Conservation (phyloP, 1,140 invertebrate genomes). For the Musca domestica region DNA sequence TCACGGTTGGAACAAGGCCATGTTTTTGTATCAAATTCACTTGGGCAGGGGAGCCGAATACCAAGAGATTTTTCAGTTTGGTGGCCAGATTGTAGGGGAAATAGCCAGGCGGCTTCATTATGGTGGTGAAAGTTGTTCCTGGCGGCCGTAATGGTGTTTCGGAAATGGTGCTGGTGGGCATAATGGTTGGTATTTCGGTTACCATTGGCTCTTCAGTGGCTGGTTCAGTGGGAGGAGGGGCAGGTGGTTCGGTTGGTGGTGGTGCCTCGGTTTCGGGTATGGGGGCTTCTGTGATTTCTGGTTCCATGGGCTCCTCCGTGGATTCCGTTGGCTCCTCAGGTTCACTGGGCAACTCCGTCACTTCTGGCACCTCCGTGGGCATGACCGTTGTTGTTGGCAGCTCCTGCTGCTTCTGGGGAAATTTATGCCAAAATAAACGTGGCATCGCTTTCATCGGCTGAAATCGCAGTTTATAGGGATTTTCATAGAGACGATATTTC, state of each 20-base stretch:
- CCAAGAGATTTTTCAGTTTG: constrained; percentile 36
- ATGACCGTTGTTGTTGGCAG: neutral
- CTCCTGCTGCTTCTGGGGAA: constrained; percentile 29
- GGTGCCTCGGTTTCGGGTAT: neutral
- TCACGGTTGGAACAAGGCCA: constrained; percentile 33
- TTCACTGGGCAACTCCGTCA: constrained; percentile 16
- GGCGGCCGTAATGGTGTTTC: constrained; percentile 28
- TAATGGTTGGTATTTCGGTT: constrained; percentile 28
- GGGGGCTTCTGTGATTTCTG: neutral
- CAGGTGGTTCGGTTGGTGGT: constrained; percentile 39
- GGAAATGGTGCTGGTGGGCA: constrained; percentile 31
- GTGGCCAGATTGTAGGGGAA: constrained; percentile 24
- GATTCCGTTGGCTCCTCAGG: constrained; percentile 25
- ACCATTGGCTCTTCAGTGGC: constrained; percentile 28
- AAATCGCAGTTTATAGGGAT: constrained; percentile 26
- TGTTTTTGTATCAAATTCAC: constrained; percentile 45
- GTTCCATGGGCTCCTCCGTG: constrained; percentile 31
- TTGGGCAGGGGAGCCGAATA: constrained; percentile 41
- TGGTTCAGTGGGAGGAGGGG: constrained; percentile 24
- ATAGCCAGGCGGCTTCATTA: constrained; percentile 34
- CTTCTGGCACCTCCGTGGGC: constrained; percentile 21
- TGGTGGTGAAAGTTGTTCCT: constrained; percentile 31
- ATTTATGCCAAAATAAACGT: constrained; percentile 34
- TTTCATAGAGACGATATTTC: neutral
- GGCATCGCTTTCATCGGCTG: constrained; percentile 25